Percentiles rank a stretch among this genome's conserved stretches.
Evolutionary conservation across 2,797 vertebrate species (phyloP).

Genomic region (Helostoma temminkii): DNA sequence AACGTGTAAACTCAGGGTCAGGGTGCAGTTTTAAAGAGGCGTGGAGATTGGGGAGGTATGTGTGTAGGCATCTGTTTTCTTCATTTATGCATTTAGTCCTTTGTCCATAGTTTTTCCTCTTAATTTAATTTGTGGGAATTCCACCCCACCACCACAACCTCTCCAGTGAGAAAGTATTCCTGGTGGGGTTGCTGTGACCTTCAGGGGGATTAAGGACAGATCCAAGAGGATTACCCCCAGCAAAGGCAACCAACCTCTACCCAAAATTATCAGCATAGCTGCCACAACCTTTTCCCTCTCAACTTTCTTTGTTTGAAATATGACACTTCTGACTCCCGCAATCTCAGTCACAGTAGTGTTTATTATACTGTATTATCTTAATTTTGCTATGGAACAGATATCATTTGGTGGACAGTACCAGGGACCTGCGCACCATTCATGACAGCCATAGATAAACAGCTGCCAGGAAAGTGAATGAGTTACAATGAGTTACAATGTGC

Average conservation of each 20-base stretch:
- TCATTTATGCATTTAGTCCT: slow-evolving; percentile 86
- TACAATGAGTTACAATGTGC: slow-evolving; percentile 12
- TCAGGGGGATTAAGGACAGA: slow-evolving; percentile 66
- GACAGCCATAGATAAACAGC: slow-evolving; percentile 1
- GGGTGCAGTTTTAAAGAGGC: slow-evolving; percentile 79
- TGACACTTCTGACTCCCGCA: slow-evolving; percentile 65
- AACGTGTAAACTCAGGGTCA: slow-evolving; percentile 71
- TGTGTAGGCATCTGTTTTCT: slow-evolving; percentile 89
- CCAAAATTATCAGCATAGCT: slow-evolving; percentile 67
- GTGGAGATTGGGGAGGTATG: slow-evolving; percentile 74
- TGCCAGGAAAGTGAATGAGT: slow-evolving; percentile 1
- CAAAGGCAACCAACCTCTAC: slow-evolving; percentile 52
- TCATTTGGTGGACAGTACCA: slow-evolving; percentile 37
- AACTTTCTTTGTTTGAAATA: slow-evolving; percentile 77
- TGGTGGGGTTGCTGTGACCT: slow-evolving; percentile 76
- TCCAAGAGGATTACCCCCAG: slow-evolving; percentile 77
- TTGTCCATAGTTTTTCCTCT: slow-evolving; percentile 77
- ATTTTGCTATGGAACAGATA: slow-evolving; percentile 3
- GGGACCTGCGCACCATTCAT: neutral
- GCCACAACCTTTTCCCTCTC: slow-evolving; percentile 51
- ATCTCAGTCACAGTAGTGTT: slow-evolving; percentile 25
- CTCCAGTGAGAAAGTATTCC: slow-evolving; percentile 77
- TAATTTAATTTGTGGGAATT: slow-evolving; percentile 88
- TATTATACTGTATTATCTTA: slow-evolving; percentile 17
- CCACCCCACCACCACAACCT: slow-evolving; percentile 78